These are phyloP conservation scores for Muscicapa adusta DNA, from an alignment of 2,113 vertebrate species.

Conservation along the genomic window DNA sequence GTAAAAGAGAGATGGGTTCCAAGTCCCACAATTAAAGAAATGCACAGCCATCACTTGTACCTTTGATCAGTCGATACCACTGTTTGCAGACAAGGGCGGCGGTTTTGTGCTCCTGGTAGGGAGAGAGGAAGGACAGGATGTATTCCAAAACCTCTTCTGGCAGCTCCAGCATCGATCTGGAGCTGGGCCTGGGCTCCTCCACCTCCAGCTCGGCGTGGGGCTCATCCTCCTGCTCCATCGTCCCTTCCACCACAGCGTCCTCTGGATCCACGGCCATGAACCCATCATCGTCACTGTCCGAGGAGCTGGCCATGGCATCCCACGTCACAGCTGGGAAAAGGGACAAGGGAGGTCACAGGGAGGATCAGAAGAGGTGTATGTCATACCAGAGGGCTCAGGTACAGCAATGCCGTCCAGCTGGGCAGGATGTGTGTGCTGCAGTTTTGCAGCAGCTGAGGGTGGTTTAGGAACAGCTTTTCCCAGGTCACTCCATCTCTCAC, in stretches of 20 bases:
- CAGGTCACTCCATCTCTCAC: not conserved
- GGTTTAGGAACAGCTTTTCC: not conserved
- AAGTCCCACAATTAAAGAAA: not conserved
- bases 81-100: constrained; percentile 97
- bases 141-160: constrained; percentile 97
- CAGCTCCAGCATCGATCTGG: constrained; percentile 85
- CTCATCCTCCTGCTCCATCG: constrained; percentile 75
- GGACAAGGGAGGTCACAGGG: not conserved
- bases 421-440: not conserved
- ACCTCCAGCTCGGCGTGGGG: constrained; percentile 60
- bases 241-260: constrained; percentile 71
- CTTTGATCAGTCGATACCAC: constrained; percentile 99
- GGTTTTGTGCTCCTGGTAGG: constrained; percentile 97
- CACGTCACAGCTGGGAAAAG: constrained; percentile 53
- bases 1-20: not conserved
- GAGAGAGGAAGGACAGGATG: constrained; percentile 96
- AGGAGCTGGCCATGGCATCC: constrained; percentile 90
- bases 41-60: constrained; percentile 48
- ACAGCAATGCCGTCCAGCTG: not conserved
- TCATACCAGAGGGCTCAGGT: not conserved
- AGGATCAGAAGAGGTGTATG: not conserved
- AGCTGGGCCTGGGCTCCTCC: constrained; percentile 58
- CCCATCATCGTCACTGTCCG: constrained; percentile 88
- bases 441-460: accelerated
- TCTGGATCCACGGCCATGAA: constrained; percentile 94